Percentiles rank a stretch among this genome's conserved stretches.
Conservation (phyloP, 2,797 vertebrate genomes). For the Pteropus rufus region DNA sequence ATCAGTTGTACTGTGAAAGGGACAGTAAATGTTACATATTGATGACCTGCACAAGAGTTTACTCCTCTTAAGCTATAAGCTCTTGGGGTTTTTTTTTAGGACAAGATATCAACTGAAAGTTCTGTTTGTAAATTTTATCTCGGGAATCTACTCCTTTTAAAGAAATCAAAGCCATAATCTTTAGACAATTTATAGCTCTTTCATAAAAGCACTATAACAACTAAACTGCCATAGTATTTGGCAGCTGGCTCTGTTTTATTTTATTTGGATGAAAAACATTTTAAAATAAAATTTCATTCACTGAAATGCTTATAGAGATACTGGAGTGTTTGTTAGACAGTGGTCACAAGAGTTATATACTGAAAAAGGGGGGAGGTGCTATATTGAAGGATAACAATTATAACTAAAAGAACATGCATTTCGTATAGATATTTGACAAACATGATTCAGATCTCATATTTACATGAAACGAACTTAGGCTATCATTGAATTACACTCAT, state of each 20-base stretch:
- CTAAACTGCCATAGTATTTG: neutral
- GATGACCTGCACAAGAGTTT: neutral
- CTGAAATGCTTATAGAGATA: neutral
- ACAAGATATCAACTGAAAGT: neutral
- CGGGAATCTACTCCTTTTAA: neutral
- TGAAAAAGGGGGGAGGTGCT: neutral
- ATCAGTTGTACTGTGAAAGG: neutral
- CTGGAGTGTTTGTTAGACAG: neutral
- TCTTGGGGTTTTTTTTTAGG: neutral
- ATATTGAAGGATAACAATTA: neutral
- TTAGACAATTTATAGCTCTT: neutral
- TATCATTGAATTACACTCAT: neutral
- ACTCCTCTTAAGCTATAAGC: neutral
- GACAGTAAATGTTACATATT: constrained; percentile 8
- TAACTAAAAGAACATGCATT: neutral
- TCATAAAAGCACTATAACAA: neutral
- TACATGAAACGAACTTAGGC: neutral
- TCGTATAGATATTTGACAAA: neutral
- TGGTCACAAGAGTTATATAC: neutral
- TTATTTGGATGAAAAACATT: constrained; percentile 23
- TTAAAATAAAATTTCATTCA: constrained; percentile 25
- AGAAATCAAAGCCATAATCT: constrained; percentile 27
- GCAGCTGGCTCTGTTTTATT: neutral
- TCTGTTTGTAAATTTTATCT: neutral
- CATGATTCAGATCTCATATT: neutral